phyloP scores from a whole-genome alignment of 2,888 invertebrate species.

The Muscina levida region DNA sequence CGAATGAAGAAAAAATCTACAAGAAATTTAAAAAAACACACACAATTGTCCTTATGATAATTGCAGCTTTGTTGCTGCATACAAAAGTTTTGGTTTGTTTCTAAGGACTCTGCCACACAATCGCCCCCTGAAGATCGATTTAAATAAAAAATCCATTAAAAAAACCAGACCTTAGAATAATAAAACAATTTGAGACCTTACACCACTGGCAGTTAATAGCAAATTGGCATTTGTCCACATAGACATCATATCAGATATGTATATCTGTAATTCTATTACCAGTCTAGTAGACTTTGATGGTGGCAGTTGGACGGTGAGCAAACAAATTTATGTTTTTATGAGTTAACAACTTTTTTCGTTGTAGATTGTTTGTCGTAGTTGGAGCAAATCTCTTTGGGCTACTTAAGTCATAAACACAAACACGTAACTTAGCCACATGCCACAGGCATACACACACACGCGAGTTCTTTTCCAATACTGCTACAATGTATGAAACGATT shows the following conservation, averaged over 20 bases:
- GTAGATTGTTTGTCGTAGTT: constrained; percentile 20
- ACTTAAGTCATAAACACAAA: constrained; percentile 65
- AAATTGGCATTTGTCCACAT: constrained; percentile 65
- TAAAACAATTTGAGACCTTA: constrained; percentile 56
- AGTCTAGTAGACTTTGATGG: neutral
- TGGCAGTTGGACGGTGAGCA: neutral
- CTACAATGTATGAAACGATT: constrained; percentile 23
- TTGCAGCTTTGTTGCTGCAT: too few relatives aligned
- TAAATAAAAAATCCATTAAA: constrained; percentile 66
- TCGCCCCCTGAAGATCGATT: constrained; percentile 59
- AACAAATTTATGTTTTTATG: constrained; percentile 63
- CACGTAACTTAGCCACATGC: constrained; percentile 53
- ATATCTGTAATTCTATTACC: constrained; percentile 17
- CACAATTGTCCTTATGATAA: too few relatives aligned
- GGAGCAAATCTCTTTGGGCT: constrained; percentile 62
- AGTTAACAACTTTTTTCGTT: constrained; percentile 61
- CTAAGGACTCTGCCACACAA: neutral
- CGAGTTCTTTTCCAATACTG: too few relatives aligned
- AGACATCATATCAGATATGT: neutral
- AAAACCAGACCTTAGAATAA: constrained; percentile 41
- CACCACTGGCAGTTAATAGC: constrained; percentile 35
- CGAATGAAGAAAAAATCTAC: too few relatives aligned
- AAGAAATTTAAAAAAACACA: too few relatives aligned
- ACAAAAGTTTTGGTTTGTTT: too few relatives aligned
- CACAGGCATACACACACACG: constrained; percentile 21